A percentile compares a stretch with the other conserved stretches of the same genome.
phyloP scores from a whole-genome alignment of 2,888 invertebrate species.

The Brenthis daphne region DNA sequence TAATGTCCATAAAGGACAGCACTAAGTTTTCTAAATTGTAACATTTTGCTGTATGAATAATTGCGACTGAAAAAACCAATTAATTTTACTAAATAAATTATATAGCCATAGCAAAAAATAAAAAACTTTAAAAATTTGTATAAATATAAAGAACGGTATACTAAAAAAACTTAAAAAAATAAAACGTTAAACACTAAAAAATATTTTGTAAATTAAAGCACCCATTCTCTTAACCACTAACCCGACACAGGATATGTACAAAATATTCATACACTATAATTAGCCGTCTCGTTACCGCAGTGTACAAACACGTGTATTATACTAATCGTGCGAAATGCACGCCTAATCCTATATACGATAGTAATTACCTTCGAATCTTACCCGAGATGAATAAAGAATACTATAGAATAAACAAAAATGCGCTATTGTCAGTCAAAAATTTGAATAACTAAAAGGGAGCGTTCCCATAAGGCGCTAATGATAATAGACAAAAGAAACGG shows the following conservation, averaged over 20 bases:
- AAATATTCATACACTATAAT: constrained; percentile 52
- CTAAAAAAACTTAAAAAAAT: too few relatives aligned
- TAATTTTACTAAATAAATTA: too few relatives aligned
- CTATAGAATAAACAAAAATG: constrained; percentile 76
- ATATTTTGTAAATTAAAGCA: too few relatives aligned
- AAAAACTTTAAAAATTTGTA: too few relatives aligned
- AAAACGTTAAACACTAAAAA: too few relatives aligned
- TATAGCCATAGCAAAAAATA: too few relatives aligned
- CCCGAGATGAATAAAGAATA: constrained; percentile 45
- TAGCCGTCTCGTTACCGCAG: constrained; percentile 60
- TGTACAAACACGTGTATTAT: constrained; percentile 51
- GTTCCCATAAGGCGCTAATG: constrained; percentile 71
- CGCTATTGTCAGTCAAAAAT: constrained; percentile 63
- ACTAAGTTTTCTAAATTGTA: too few relatives aligned
- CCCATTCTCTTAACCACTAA: constrained; percentile 33
- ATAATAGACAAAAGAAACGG: constrained; percentile 68
- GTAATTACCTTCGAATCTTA: constrained; percentile 62
- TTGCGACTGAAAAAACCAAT: too few relatives aligned
- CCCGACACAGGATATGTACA: constrained; percentile 33
- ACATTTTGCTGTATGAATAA: too few relatives aligned
- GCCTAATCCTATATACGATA: constrained; percentile 63
- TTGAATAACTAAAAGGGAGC: constrained; percentile 62
- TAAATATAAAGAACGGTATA: too few relatives aligned
- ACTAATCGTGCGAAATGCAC: constrained; percentile 65
- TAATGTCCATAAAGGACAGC: too few relatives aligned